These are phyloP conservation scores for Pipistrellus kuhlii DNA, from an alignment of 2,797 vertebrate species.

Conservation along the genomic window DNA sequence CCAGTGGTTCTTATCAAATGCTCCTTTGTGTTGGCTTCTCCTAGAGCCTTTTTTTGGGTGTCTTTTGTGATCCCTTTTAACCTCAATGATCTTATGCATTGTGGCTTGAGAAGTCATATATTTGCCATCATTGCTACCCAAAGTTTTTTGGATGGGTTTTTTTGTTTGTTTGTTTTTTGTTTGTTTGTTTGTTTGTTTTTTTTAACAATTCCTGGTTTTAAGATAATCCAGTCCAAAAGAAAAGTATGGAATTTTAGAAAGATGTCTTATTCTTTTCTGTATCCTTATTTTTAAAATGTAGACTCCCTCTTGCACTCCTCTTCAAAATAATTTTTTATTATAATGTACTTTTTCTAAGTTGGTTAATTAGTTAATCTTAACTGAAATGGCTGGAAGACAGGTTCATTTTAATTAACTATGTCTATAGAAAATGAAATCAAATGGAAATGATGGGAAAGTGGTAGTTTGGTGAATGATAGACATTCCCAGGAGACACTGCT, in stretches of 20 bases:
- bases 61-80: neutral
- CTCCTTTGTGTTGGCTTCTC: neutral
- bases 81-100: neutral
- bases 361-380: conserved; percentile 17
- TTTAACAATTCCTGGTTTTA: neutral
- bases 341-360: neutral
- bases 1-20: neutral
- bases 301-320: neutral
- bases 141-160: neutral
- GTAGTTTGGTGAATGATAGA: neutral
- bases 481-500: neutral
- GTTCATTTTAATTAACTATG: neutral
- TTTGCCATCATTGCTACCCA: neutral
- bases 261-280: neutral
- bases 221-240: neutral
- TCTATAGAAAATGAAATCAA: conserved; percentile 14
- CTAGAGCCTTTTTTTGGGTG: neutral
- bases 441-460: conserved; percentile 5
- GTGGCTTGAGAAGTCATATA: neutral
- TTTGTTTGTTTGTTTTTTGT: neutral
- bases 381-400: neutral
- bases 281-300: neutral
- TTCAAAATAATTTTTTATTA: conserved; percentile 1
- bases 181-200: neutral
- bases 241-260: neutral